Evolutionary conservation across 2,797 vertebrate species (phyloP).

Genomic region (Aeoliscus strigatus): DNA sequence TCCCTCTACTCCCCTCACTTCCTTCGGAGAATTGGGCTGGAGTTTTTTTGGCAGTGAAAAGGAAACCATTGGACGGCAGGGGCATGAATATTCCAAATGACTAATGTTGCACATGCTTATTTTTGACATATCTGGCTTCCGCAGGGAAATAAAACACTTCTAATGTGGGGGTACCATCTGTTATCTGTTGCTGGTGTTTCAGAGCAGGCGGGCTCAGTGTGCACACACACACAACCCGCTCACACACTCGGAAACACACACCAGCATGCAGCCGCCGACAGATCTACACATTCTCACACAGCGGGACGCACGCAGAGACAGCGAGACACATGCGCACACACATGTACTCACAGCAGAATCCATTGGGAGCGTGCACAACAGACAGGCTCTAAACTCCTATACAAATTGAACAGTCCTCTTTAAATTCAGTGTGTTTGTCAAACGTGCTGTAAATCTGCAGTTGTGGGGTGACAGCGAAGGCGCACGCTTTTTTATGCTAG

Average conservation of each 20-base stretch:
- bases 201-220: constrained; percentile 52
- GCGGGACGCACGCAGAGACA: constrained; percentile 34
- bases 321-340: constrained; percentile 32
- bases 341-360: constrained; percentile 51
- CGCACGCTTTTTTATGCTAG: constrained; percentile 61
- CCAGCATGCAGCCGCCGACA: constrained; percentile 18
- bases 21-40: constrained; percentile 60
- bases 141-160: constrained; percentile 78
- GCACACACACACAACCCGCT: constrained; percentile 5
- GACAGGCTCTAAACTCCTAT: constrained; percentile 68
- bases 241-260: constrained; percentile 20
- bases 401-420: constrained; percentile 64
- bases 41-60: constrained; percentile 66
- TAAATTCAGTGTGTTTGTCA: constrained; percentile 58
- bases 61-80: constrained; percentile 63
- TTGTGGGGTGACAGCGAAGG: constrained; percentile 60
- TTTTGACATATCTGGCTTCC: constrained; percentile 78
- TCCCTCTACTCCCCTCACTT: constrained; percentile 33
- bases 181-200: constrained; percentile 78
- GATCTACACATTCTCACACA: constrained; percentile 45
- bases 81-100: constrained; percentile 78
- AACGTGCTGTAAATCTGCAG: constrained; percentile 56
- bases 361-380: constrained; percentile 55
- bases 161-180: constrained; percentile 78
- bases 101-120: constrained; percentile 77